phyloP scores from a whole-genome alignment of 2,888 invertebrate genomes.

The Monopis laevigella region DNA sequence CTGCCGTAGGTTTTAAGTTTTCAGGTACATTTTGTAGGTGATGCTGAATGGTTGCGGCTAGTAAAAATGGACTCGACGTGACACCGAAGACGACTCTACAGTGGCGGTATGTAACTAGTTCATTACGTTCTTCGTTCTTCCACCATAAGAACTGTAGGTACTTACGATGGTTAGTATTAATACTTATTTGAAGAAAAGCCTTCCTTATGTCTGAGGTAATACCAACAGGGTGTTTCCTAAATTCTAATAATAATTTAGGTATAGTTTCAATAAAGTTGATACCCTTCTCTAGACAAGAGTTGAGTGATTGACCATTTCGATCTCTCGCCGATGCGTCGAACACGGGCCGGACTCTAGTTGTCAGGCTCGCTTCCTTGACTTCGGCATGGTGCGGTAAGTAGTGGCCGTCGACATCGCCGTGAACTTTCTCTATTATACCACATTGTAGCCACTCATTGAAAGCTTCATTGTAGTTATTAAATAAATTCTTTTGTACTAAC shows the following conservation, averaged over 20 bases:
- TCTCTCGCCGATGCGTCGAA: conserved; percentile 25
- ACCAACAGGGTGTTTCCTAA: conserved; percentile 20
- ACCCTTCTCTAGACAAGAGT: conserved; percentile 26
- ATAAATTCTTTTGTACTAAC: neutral
- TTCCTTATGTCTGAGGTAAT: conserved; percentile 25
- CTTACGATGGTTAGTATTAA: conserved; percentile 22
- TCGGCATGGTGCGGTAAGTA: conserved; percentile 25
- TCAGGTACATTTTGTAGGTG: neutral
- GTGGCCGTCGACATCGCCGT: conserved; percentile 10
- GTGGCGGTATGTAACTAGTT: conserved; percentile 5
- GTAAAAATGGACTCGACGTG: conserved; percentile 4
- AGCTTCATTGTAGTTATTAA: conserved; percentile 11
- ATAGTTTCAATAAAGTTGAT: conserved; percentile 23
- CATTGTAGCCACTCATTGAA: conserved; percentile 10
- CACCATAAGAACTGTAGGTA: conserved; percentile 25
- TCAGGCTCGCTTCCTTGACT: conserved; percentile 20
- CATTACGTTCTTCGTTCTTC: neutral
- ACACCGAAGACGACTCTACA: conserved; percentile 12
- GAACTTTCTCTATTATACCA: conserved; percentile 11
- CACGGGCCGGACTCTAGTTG: conserved; percentile 25
- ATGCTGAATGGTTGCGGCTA: neutral
- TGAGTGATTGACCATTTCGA: conserved; percentile 22
- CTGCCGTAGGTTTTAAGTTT: neutral
- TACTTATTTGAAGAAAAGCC: conserved; percentile 27
- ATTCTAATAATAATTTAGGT: conserved; percentile 18